Conservation (phyloP, 2,888 invertebrate species). For the Drosophila robusta region DNA sequence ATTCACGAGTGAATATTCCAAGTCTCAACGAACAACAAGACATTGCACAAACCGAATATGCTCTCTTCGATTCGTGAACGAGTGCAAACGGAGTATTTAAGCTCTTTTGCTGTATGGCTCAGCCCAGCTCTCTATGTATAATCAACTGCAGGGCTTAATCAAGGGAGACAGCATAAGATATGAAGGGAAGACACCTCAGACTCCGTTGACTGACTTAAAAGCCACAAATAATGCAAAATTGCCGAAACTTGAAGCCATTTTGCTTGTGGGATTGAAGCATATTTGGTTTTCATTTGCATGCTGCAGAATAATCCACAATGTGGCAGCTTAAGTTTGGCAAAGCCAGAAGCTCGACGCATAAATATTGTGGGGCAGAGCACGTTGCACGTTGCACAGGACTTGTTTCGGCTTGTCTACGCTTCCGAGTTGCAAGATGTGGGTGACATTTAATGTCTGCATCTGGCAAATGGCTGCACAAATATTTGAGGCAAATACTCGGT, state of each 20-base stretch:
- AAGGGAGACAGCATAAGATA: background rate
- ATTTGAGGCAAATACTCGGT: conserved; percentile 38
- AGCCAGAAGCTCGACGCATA: conserved; percentile 12
- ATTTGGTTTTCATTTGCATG: conserved; percentile 1
- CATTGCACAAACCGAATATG: too few species aligned
- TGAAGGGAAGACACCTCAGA: too few species aligned
- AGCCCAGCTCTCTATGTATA: background rate
- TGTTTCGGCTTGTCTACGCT: background rate
- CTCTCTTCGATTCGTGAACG: too few species aligned
- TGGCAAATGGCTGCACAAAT: conserved; percentile 40
- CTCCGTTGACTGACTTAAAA: background rate
- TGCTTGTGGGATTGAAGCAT: background rate
- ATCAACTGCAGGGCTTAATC: background rate
- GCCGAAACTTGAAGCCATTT: conserved; percentile 12
- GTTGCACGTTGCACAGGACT: conserved; percentile 20
- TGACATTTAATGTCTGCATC: conserved; percentile 50
- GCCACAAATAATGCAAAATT: conserved; percentile 13
- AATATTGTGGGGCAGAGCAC: conserved; percentile 21
- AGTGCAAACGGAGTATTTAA: too few species aligned
- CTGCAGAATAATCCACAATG: conserved; percentile 11
- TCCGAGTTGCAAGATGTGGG: conserved; percentile 21
- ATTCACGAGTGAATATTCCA: too few species aligned
- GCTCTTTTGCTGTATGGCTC: background rate
- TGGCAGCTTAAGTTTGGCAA: conserved; percentile 10
- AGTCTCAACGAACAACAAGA: too few species aligned